Evolutionary conservation across 2,797 vertebrate genomes (phyloP).

Genomic region (Lycodopsis pacificus): DNA sequence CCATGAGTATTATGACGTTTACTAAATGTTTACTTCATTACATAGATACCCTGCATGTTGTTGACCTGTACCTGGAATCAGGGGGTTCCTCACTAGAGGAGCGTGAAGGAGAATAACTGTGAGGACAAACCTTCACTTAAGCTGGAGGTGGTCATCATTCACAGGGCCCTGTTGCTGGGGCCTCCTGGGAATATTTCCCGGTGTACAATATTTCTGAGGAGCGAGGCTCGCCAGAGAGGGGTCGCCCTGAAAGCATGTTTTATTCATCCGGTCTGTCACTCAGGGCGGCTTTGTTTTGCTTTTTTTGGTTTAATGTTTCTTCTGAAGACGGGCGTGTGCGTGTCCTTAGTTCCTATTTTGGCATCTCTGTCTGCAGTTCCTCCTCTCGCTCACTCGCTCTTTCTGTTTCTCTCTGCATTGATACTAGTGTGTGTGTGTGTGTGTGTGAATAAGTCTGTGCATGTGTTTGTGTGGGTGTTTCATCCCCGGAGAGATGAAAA

Average conservation of each 20-base stretch:
- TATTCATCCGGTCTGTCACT: conserved; percentile 72
- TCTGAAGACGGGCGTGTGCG: conserved; percentile 64
- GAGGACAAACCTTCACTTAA: conserved; percentile 32
- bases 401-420: conserved; percentile 19
- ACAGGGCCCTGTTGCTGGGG: conserved; percentile 51
- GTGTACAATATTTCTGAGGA: conserved; percentile 62
- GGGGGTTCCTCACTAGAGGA: conserved; percentile 1
- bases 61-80: conserved; percentile 4
- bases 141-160: conserved; percentile 61
- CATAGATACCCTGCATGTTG: background rate
- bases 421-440: conserved; percentile 39
- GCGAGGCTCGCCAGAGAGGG: conserved; percentile 49
- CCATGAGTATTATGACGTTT: background rate
- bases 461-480: conserved; percentile 77
- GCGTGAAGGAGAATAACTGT: conserved; percentile 14
- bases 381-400: conserved; percentile 17
- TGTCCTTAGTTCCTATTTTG: conserved; percentile 67
- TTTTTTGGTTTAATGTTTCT: conserved; percentile 75
- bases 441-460: conserved; percentile 52
- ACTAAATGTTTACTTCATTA: background rate
- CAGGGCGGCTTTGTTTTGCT: conserved; percentile 63
- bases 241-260: conserved; percentile 66
- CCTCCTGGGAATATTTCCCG: conserved; percentile 64
- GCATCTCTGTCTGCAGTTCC: conserved; percentile 58
- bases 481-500: conserved; percentile 77